Evolutionary conservation across 2,113 vertebrate genomes (phyloP).

Genomic region (Austrofundulus limnaeus): DNA sequence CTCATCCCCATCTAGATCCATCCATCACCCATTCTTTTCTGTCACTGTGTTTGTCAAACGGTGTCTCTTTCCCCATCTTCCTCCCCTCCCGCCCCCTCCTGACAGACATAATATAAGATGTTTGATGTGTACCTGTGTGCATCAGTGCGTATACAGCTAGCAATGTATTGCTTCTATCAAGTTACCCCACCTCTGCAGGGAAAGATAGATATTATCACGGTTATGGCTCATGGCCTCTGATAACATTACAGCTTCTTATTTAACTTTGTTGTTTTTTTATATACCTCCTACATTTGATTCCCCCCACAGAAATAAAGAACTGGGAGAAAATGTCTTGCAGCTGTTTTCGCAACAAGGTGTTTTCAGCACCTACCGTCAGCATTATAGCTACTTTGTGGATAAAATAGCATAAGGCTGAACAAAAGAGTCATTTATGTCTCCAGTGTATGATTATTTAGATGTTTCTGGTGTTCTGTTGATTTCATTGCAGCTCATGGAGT

Average conservation of each 20-base stretch:
- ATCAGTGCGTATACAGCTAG: conserved; percentile 43
- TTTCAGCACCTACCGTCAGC: conserved; percentile 26
- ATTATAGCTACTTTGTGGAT: conserved; percentile 34
- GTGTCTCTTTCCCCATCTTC: conserved; percentile 16
- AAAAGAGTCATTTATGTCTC: conserved; percentile 27
- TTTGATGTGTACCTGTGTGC: conserved; percentile 71
- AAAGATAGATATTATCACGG: conserved; percentile 66
- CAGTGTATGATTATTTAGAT: conserved; percentile 14
- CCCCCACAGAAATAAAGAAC: conserved; percentile 46
- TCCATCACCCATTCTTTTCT: conserved; percentile 28
- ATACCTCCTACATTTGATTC: conserved; percentile 52
- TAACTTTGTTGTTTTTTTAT: conserved; percentile 66
- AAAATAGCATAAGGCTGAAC: conserved; percentile 26
- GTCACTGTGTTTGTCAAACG: conserved; percentile 25
- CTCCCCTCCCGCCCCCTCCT: conserved; percentile 13
- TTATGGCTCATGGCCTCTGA: conserved; percentile 66
- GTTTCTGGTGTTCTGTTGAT: not conserved
- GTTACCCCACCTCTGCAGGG: conserved; percentile 54
- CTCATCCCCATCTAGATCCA: not conserved
- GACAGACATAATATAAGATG: conserved; percentile 69
- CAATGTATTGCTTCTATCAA: conserved; percentile 65
- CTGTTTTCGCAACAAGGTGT: conserved; percentile 41
- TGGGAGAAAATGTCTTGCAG: conserved; percentile 31
- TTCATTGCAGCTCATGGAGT: not conserved
- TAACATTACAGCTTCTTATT: conserved; percentile 71